Conservation (phyloP, 2,888 invertebrate genomes). For the Autographa gamma region DNA sequence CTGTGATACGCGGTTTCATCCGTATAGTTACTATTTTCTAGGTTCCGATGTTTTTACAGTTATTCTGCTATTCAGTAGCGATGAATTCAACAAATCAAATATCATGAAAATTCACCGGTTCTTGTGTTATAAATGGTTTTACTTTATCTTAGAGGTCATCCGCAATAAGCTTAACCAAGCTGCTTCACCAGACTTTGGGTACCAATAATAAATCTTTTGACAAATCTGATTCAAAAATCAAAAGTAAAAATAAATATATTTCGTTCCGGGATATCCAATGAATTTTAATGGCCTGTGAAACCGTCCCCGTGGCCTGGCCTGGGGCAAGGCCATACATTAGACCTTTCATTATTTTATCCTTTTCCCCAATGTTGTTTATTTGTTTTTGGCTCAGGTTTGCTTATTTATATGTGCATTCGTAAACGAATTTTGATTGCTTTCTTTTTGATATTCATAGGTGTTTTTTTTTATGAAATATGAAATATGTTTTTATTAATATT, state of each 20-base stretch:
- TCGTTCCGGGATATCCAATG: slow-evolving; percentile 38
- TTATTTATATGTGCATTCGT: slow-evolving; percentile 8
- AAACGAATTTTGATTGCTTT: slow-evolving; percentile 1
- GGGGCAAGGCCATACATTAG: slow-evolving; percentile 2
- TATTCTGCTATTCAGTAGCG: too few species aligned
- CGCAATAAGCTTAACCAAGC: too few species aligned
- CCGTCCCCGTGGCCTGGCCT: not conserved
- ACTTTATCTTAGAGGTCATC: too few species aligned
- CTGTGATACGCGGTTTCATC: too few species aligned
- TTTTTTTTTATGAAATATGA: not conserved
- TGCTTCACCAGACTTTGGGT: too few species aligned
- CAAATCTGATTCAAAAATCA: slow-evolving; percentile 18
- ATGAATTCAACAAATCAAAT: too few species aligned
- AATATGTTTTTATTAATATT: not conserved
- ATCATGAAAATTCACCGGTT: too few species aligned
- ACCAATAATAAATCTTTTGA: too few species aligned
- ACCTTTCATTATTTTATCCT: slow-evolving; percentile 25
- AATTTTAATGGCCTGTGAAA: slow-evolving; percentile 47
- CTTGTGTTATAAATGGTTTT: too few species aligned
- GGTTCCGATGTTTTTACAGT: too few species aligned
- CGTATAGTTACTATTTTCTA: too few species aligned
- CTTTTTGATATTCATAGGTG: not conserved
- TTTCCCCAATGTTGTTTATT: slow-evolving; percentile 18
- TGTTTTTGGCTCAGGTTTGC: not conserved
- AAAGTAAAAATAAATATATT: slow-evolving; percentile 38